Percentiles rank a stretch among this genome's conserved stretches.
Conservation (phyloP, 2,888 invertebrate species). For the Eumerus sabulonum region DNA sequence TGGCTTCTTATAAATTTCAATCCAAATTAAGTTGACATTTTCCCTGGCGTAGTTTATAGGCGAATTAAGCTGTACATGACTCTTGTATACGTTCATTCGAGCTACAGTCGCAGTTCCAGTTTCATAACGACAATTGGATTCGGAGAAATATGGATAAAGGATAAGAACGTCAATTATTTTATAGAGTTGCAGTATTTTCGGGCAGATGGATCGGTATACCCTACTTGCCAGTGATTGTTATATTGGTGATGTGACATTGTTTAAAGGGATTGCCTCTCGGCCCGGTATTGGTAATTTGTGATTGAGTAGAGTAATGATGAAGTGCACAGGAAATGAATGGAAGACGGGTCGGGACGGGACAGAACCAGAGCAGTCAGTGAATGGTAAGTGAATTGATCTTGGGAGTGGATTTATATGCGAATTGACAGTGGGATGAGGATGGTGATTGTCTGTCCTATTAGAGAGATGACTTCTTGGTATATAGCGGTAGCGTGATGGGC, state of each 20-base stretch:
- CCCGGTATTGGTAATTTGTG: constrained; percentile 53
- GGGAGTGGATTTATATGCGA: constrained; percentile 5
- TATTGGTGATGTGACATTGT: constrained; percentile 64
- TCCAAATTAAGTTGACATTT: constrained; percentile 72
- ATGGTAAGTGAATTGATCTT: constrained; percentile 40
- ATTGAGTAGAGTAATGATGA: constrained; percentile 62
- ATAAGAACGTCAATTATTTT: constrained; percentile 72
- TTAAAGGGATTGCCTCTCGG: constrained; percentile 28
- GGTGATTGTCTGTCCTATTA: constrained; percentile 15
- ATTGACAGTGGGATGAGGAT: constrained; percentile 8
- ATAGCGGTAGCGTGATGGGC: background rate
- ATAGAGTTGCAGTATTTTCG: constrained; percentile 64
- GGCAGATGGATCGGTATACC: constrained; percentile 30
- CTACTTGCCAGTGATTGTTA: constrained; percentile 57
- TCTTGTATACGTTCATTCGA: constrained; percentile 25
- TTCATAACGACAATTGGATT: constrained; percentile 1
- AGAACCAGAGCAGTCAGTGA: constrained; percentile 34
- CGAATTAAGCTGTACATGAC: constrained; percentile 71
- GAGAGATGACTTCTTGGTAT: background rate
- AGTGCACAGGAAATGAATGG: constrained; percentile 63
- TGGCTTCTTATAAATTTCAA: constrained; percentile 72
- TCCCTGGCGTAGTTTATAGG: constrained; percentile 68
- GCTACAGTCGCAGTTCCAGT: no score
- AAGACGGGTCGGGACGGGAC: constrained; percentile 40
- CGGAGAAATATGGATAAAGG: constrained; percentile 71